Evolutionary conservation across 2,113 vertebrate species (phyloP).

Genomic region (Sapajus apella): DNA sequence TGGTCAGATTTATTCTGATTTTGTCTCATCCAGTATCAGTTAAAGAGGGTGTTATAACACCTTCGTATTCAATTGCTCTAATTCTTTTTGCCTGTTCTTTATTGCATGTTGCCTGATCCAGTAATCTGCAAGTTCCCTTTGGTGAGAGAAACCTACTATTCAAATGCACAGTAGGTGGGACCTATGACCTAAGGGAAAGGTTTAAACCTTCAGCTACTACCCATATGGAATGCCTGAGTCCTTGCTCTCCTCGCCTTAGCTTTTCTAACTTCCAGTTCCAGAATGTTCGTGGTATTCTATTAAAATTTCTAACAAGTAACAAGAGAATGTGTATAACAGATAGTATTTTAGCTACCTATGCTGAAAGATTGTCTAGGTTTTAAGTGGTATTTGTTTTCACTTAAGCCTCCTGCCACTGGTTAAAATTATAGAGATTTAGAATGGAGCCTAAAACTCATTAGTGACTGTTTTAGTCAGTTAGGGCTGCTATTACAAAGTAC

Average conservation of each 20-base stretch:
- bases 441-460: background rate
- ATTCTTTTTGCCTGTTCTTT: constrained; percentile 51
- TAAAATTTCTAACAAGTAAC: background rate
- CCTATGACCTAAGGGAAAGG: constrained; percentile 60
- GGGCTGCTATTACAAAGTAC: background rate
- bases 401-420: background rate
- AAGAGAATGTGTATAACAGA: background rate
- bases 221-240: constrained; percentile 42
- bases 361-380: constrained; percentile 31
- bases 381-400: background rate
- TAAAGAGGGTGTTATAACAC: constrained; percentile 20
- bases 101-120: constrained; percentile 56
- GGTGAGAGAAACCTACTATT: constrained; percentile 68
- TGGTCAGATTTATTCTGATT: constrained; percentile 42
- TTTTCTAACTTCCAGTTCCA: background rate
- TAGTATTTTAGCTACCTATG: background rate
- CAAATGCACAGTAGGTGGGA: constrained; percentile 68
- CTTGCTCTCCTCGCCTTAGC: constrained; percentile 53
- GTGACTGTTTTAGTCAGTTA: background rate
- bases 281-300: constrained; percentile 5
- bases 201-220: constrained; percentile 41
- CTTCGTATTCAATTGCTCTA: constrained; percentile 15
- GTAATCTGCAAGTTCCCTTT: constrained; percentile 35
- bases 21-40: background rate
- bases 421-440: constrained; percentile 25